Conservation (phyloP, 2,113 vertebrate species). For the Microtus richardsoni region DNA sequence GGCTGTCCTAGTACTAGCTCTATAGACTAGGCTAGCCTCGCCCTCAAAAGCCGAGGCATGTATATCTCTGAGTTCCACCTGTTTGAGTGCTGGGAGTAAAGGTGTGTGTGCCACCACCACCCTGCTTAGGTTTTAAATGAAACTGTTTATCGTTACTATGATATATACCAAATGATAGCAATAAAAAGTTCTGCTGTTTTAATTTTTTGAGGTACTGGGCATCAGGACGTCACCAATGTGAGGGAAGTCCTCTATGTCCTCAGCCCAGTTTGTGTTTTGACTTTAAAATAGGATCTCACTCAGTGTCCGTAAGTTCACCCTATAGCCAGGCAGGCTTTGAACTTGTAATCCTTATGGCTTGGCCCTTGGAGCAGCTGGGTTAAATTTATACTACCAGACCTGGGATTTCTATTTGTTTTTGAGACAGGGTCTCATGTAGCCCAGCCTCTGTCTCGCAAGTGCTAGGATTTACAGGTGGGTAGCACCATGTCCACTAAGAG, state of each 20-base stretch:
- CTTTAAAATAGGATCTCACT: background rate
- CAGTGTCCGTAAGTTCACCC: background rate
- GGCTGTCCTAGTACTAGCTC: background rate
- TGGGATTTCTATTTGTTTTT: background rate
- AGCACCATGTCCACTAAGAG: background rate
- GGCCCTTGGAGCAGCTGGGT: background rate
- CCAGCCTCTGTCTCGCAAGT: background rate
- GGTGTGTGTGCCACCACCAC: background rate
- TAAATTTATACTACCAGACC: background rate
- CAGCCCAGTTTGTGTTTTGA: background rate
- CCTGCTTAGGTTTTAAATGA: conserved; percentile 27
- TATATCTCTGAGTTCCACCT: background rate
- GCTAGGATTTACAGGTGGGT: background rate
- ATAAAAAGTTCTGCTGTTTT: conserved; percentile 46
- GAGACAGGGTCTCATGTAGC: background rate
- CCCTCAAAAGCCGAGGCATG: background rate
- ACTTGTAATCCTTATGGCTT: background rate
- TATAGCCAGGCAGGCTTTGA: background rate
- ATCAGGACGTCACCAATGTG: background rate
- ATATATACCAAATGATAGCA: background rate
- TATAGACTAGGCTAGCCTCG: background rate
- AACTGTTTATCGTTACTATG: conserved; percentile 47
- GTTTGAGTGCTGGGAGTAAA: background rate
- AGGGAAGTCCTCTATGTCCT: background rate
- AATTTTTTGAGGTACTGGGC: background rate